Conservation (phyloP, 2,888 invertebrate species). For the Psylliodes chrysocephalus region DNA sequence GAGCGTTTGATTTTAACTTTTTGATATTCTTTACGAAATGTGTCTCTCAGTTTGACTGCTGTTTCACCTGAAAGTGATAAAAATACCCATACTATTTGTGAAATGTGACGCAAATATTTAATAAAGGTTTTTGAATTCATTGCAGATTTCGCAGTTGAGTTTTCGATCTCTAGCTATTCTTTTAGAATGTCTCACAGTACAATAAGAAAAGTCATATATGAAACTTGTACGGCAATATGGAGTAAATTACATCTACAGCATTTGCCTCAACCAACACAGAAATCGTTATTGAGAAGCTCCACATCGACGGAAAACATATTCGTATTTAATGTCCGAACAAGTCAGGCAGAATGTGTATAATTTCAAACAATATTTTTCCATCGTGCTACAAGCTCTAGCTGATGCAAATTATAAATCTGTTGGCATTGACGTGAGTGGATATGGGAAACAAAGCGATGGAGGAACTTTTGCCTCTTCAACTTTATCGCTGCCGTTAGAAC, state of each 20-base stretch:
- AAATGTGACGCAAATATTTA: too few relatives aligned
- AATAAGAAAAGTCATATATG: constrained; percentile 41
- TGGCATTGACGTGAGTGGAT: constrained; percentile 42
- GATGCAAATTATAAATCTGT: constrained; percentile 41
- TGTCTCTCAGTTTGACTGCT: too few relatives aligned
- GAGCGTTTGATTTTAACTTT: too few relatives aligned
- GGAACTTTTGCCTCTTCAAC: constrained; percentile 39
- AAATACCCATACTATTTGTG: too few relatives aligned
- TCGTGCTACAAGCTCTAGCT: too few relatives aligned
- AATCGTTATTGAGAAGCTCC: constrained; percentile 6
- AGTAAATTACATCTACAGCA: constrained; percentile 40
- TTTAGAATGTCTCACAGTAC: constrained; percentile 47
- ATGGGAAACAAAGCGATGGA: constrained; percentile 46
- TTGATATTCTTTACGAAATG: too few relatives aligned
- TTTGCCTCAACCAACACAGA: constrained; percentile 43
- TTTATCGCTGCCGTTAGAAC: constrained; percentile 34
- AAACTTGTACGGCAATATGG: constrained; percentile 48
- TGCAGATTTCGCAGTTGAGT: too few relatives aligned
- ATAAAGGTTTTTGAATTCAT: too few relatives aligned
- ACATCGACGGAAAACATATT: constrained; percentile 36
- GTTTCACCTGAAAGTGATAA: too few relatives aligned
- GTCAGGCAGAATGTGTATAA: constrained; percentile 26
- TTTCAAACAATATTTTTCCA: constrained; percentile 39
- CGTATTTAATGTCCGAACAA: constrained; percentile 24
- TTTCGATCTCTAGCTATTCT: too few relatives aligned